A percentile compares a stretch with the other conserved stretches of the same genome.
Evolutionary conservation across 2,113 vertebrate genomes (phyloP).

Genomic region (Pontoporia blainvillei): DNA sequence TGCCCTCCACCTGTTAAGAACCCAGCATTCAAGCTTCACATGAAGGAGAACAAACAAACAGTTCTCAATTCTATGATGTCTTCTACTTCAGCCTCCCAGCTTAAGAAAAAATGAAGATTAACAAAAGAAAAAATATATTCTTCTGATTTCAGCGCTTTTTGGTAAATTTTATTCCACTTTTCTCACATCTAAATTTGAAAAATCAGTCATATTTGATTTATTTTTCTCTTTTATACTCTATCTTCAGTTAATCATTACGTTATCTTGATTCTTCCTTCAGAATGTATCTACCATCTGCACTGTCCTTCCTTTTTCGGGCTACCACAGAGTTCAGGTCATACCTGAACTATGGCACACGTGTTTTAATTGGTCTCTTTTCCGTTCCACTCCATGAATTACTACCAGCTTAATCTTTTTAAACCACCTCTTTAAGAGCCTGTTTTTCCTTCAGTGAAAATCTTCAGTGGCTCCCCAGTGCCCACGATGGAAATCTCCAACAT

Average conservation of each 20-base stretch:
- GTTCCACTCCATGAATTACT: neutral
- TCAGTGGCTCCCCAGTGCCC: neutral
- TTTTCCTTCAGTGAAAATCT: neutral
- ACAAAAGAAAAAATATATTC: neutral
- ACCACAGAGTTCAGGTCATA: neutral
- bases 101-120: neutral
- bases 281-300: neutral
- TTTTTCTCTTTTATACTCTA: neutral
- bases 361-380: neutral
- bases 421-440: neutral
- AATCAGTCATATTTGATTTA: neutral
- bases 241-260: neutral
- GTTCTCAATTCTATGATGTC: neutral
- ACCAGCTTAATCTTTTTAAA: neutral
- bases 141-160: neutral
- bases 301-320: neutral
- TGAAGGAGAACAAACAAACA: neutral
- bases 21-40: neutral
- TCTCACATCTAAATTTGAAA: conserved; percentile 3
- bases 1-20: neutral
- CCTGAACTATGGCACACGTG: neutral
- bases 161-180: neutral
- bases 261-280: neutral
- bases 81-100: neutral
- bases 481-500: neutral